Evolutionary conservation across 1,140 invertebrate species (phyloP), one percentile per base, ranked within the genome.

Genomic region (Papilio dardanus): DNA sequence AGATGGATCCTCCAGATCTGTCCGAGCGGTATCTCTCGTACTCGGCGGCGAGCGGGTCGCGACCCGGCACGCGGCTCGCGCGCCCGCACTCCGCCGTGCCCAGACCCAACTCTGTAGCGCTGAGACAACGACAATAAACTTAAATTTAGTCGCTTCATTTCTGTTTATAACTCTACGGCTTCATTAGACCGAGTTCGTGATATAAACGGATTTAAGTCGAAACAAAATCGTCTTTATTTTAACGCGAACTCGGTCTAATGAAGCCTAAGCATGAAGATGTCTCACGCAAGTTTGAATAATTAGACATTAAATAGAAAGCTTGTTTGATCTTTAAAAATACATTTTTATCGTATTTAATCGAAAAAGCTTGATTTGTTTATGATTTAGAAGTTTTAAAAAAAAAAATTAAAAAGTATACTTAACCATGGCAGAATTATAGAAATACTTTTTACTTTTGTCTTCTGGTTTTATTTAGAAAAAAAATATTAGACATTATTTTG

Each of bases 1-100:
- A 91, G 89, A 76, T 86, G n/a, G 89, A 90, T 54, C 85, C 89
- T 0, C 88, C 88, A 1, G 90, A 92, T 58, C 81, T 92, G 14
- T 90, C 90, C 0, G 83, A 86, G 16, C 81, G 89, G 37, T 90
- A 89, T 71, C 46, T 91, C 54, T 91, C 90, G 35, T 92, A 92
- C 77, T 28, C 80, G 19, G 8, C 74, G 1, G 83, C 81, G 28
- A 79, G 76, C 74, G 67, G 40, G 35, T 54, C 50, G 1, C 86
- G 87, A 8, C 74, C 81, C 2, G 74, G 62, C 35, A 79, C 81
- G 1, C 81, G 87, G 4, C 83, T 86, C 8, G 82, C 86, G 30
- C 82, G 88, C 0, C 82, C 90, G 1, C 81, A 82, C 67, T 86
- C 88, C 31, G 85, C 90, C 21, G 88, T 90, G 71, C 89, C 90